These are phyloP conservation scores for Tetramorium alpestre DNA, from an alignment of 1,140 invertebrate species.

Conservation along the genomic window DNA sequence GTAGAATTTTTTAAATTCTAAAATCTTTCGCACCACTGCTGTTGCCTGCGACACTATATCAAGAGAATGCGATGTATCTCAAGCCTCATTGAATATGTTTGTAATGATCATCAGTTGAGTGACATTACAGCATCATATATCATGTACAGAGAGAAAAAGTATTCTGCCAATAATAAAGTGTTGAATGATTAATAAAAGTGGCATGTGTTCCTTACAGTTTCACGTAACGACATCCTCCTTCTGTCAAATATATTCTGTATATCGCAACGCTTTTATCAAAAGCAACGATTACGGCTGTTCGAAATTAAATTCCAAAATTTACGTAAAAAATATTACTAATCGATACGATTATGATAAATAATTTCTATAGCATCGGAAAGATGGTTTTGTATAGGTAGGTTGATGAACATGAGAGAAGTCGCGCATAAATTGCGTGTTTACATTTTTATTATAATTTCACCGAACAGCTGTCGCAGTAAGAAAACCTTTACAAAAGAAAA, in stretches of 20 bases:
- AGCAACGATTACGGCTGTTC: not conserved
- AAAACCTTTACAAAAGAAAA: constrained; percentile 50
- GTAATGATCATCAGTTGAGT: constrained; percentile 74
- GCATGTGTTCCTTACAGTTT: not conserved
- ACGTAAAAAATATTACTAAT: not conserved
- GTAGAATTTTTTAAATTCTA: not conserved
- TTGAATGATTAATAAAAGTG: constrained; percentile 79
- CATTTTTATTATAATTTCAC: constrained; percentile 34
- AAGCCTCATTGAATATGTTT: constrained; percentile 71
- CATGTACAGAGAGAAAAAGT: constrained; percentile 74
- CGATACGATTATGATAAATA: not conserved
- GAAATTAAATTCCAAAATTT: not conserved
- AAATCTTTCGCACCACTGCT: not conserved
- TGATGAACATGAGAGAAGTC: not conserved
- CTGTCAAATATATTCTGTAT: not conserved
- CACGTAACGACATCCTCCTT: not conserved
- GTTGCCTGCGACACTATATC: constrained; percentile 58
- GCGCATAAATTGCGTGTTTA: constrained; percentile 1
- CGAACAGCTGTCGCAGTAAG: constrained; percentile 13
- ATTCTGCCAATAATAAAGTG: constrained; percentile 83
- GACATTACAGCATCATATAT: constrained; percentile 74
- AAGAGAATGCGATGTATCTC: constrained; percentile 71
- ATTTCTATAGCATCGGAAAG: not conserved
- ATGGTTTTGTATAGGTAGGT: not conserved
- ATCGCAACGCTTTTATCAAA: not conserved